Evolutionary conservation across 2,797 vertebrate species (phyloP).

Genomic region (Natrix natrix): DNA sequence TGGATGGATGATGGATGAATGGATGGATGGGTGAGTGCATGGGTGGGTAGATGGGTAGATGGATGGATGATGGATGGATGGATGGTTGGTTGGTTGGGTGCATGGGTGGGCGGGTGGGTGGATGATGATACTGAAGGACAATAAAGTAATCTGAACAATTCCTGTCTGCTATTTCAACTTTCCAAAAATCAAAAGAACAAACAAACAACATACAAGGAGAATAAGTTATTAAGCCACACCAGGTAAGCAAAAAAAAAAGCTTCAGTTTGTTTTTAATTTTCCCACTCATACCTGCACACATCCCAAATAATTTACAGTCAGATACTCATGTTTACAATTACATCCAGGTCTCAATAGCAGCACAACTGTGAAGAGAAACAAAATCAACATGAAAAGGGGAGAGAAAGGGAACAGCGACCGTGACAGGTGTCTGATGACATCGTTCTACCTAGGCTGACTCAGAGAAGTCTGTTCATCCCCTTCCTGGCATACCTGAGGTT

Average conservation of each 20-base stretch:
- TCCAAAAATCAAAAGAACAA: neutral
- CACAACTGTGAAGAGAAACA: neutral
- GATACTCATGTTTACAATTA: constrained; percentile 28
- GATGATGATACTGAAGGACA: constrained; percentile 18
- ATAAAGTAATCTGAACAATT: neutral
- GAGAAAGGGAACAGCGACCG: neutral
- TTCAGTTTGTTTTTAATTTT: neutral
- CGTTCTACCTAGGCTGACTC: neutral
- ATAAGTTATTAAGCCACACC: constrained; percentile 2
- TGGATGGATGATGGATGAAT: too few relatives aligned
- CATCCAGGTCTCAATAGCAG: neutral
- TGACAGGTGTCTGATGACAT: neutral
- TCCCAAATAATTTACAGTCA: constrained; percentile 52
- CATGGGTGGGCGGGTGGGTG: neutral
- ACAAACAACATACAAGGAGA: neutral
- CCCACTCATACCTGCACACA: constrained; percentile 21
- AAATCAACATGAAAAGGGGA: neutral
- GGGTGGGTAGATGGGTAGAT: too few relatives aligned
- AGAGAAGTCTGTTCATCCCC: too few relatives aligned
- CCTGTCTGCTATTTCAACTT: neutral
- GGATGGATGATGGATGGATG: too few relatives aligned
- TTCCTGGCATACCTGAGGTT: too few relatives aligned
- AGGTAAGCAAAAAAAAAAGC: constrained; percentile 30
- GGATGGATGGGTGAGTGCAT: too few relatives aligned
- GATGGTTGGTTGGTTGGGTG: neutral